phyloP scores from a whole-genome alignment of 2,888 invertebrate species.

The Orgyia antiqua region DNA sequence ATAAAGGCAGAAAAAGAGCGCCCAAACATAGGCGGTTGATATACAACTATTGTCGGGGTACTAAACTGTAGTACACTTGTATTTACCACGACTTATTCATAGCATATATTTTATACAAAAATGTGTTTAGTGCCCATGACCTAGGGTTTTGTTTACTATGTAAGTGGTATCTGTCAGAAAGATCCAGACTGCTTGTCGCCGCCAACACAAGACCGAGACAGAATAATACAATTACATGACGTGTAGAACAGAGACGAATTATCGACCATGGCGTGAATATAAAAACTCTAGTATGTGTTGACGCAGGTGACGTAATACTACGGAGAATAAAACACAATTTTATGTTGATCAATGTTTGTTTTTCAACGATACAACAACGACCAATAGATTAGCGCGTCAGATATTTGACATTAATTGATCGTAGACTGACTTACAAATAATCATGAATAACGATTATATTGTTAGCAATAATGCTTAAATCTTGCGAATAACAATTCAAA shows the following conservation, averaged over 20 bases:
- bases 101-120: conserved; percentile 55
- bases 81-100: not conserved
- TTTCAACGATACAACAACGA: not conserved
- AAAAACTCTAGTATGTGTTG: conserved; percentile 48
- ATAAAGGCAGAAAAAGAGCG: too few species aligned
- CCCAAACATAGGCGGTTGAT: too few species aligned
- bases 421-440: conserved; percentile 5
- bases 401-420: conserved; percentile 9
- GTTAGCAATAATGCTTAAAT: conserved; percentile 6
- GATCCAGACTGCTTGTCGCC: conserved; percentile 76
- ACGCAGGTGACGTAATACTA: conserved; percentile 49
- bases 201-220: conserved; percentile 56
- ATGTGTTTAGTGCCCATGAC: conserved; percentile 63
- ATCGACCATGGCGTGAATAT: conserved; percentile 48
- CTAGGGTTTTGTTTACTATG: conserved; percentile 69
- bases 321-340: conserved; percentile 49
- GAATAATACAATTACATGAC: conserved; percentile 32
- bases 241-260: conserved; percentile 48
- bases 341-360: conserved; percentile 34
- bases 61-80: too few species aligned
- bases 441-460: conserved; percentile 2
- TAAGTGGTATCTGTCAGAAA: conserved; percentile 54
- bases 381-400: conserved; percentile 15
- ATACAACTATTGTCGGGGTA: conserved; percentile 27
- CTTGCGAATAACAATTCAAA: not conserved